A percentile compares a stretch with the other conserved stretches of the same genome.
Conservation (phyloP, 2,797 vertebrate genomes). For the Perodicticus potto region DNA sequence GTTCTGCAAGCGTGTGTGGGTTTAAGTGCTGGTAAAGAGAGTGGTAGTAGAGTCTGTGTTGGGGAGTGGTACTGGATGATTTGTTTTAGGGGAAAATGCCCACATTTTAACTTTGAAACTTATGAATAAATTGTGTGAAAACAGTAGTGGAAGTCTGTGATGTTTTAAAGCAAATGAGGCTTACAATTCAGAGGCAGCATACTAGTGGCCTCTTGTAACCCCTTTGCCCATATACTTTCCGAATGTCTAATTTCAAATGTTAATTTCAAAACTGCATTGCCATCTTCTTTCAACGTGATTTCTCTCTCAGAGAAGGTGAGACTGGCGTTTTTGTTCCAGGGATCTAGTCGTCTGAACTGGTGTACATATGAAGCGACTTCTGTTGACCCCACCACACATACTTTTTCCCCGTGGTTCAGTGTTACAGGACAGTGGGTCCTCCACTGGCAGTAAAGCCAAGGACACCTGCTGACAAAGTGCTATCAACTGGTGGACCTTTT, state of each 20-base stretch:
- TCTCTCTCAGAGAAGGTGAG: background rate
- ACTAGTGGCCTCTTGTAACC: background rate
- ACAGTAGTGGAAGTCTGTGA: slow-evolving; percentile 7
- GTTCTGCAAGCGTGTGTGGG: slow-evolving; percentile 52
- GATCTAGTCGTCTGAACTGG: background rate
- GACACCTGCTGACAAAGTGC: background rate
- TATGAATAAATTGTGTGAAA: slow-evolving; percentile 79
- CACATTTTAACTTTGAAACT: slow-evolving; percentile 67
- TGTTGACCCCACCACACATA: accelerated
- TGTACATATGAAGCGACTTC: background rate
- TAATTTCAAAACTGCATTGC: background rate
- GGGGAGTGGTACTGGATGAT: slow-evolving; percentile 38
- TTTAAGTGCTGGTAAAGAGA: background rate
- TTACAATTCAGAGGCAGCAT: background rate
- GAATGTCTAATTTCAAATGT: background rate
- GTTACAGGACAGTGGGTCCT: too few relatives aligned
- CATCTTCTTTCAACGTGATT: background rate
- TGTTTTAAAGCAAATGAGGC: background rate
- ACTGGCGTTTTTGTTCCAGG: too few relatives aligned
- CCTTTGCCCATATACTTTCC: background rate
- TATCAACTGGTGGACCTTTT: background rate
- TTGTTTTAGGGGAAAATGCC: slow-evolving; percentile 21
- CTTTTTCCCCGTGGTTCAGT: background rate
- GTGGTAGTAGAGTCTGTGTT: background rate
- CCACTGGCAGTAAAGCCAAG: background rate